Conservation (phyloP, 2,888 invertebrate species). For the Actias luna region DNA sequence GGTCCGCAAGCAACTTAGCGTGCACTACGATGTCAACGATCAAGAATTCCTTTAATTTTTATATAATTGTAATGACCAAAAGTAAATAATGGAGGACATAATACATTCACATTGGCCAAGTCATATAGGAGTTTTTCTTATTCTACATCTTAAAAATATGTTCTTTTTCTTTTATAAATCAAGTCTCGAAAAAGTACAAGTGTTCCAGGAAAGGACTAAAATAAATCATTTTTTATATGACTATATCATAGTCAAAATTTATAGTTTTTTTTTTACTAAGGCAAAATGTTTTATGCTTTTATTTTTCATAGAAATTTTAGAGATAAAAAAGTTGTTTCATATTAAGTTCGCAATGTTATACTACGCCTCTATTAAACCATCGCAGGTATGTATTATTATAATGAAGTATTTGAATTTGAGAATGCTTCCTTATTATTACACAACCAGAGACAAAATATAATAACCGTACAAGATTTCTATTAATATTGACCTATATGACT, state of each 20-base stretch:
- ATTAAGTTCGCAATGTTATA: neutral
- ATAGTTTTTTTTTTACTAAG: neutral
- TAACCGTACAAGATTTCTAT: too few species aligned
- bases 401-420: neutral
- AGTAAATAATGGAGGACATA: too few species aligned
- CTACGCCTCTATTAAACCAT: neutral
- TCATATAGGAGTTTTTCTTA: too few species aligned
- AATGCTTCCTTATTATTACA: too few species aligned
- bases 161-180: too few species aligned
- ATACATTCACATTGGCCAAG: too few species aligned
- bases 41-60: slow-evolving; percentile 41
- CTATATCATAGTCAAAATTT: slow-evolving; percentile 10
- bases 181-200: too few species aligned
- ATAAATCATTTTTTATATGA: slow-evolving; percentile 14
- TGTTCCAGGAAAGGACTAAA: neutral
- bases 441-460: too few species aligned
- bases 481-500: too few species aligned
- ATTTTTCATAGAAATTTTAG: slow-evolving; percentile 16
- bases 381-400: neutral
- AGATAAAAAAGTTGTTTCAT: neutral
- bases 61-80: too few species aligned
- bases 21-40: slow-evolving; percentile 80
- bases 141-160: too few species aligned
- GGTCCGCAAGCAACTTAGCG: slow-evolving; percentile 86
- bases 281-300: slow-evolving; percentile 1